Evolutionary conservation across 1,140 invertebrate genomes (phyloP).

Genomic region (Dendrolimus kikuchii): DNA sequence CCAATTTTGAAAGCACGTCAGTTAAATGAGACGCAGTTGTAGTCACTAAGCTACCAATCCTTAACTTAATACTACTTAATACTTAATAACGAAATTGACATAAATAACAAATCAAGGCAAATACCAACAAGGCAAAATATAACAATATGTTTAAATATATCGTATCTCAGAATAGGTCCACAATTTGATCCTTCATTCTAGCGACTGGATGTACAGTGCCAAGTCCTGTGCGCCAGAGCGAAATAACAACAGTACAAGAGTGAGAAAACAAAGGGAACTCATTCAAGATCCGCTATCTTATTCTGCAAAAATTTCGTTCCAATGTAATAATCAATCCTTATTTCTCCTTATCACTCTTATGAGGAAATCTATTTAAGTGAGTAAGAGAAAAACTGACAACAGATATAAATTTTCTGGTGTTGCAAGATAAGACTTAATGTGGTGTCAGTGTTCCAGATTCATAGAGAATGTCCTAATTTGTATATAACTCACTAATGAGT

Average conservation of each 20-base stretch:
- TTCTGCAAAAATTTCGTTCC: slow-evolving; percentile 36
- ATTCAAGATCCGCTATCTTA: slow-evolving; percentile 54
- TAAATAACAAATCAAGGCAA: no score
- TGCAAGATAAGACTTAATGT: slow-evolving; percentile 57
- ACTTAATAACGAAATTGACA: no score
- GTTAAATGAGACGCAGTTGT: no score
- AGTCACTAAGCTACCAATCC: no score
- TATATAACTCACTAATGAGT: slow-evolving; percentile 67
- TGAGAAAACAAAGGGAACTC: slow-evolving; percentile 52
- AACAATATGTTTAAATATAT: no score
- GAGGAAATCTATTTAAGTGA: slow-evolving; percentile 10
- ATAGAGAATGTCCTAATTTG: slow-evolving; percentile 70
- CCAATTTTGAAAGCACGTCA: no score
- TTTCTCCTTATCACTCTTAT: slow-evolving; percentile 26
- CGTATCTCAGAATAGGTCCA: slow-evolving; percentile 29
- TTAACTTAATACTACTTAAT: no score
- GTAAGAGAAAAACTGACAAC: slow-evolving; percentile 20
- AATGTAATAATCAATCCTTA: slow-evolving; percentile 39
- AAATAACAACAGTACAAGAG: slow-evolving; percentile 42
- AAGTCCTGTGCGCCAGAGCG: slow-evolving; percentile 42
- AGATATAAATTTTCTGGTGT: slow-evolving; percentile 28
- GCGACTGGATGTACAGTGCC: slow-evolving; percentile 39
- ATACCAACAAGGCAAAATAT: no score
- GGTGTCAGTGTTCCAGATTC: slow-evolving; percentile 62
- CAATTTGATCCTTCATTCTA: slow-evolving; percentile 52